Conservation (phyloP, 2,113 vertebrate species). For the Coptodon bakossiorum region DNA sequence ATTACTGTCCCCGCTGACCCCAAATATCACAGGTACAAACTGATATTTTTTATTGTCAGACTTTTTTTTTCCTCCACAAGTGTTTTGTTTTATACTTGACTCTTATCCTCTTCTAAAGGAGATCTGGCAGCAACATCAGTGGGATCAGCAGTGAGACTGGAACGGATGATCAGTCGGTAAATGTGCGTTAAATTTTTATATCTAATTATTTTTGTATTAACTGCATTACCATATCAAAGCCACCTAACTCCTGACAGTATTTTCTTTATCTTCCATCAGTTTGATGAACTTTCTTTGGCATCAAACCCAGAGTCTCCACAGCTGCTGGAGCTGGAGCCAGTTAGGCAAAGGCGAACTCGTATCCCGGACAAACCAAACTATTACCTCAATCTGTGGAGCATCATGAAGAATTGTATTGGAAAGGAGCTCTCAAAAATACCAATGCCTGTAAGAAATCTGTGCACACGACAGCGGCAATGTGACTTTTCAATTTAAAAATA, state of each 20-base stretch:
- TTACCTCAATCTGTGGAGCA: slow-evolving; percentile 94
- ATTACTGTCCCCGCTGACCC: slow-evolving; percentile 84
- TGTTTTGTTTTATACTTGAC: neutral
- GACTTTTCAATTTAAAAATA: neutral
- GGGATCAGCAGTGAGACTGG: slow-evolving; percentile 88
- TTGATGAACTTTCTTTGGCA: slow-evolving; percentile 79
- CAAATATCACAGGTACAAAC: slow-evolving; percentile 84
- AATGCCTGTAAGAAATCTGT: slow-evolving; percentile 81
- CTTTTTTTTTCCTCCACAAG: neutral
- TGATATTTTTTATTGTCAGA: neutral
- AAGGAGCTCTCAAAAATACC: slow-evolving; percentile 96
- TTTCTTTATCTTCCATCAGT: slow-evolving; percentile 56
- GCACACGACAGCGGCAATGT: neutral
- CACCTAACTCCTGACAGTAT: neutral
- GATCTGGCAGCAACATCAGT: slow-evolving; percentile 92
- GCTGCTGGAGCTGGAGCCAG: slow-evolving; percentile 59
- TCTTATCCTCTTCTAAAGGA: slow-evolving; percentile 59
- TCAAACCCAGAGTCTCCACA: slow-evolving; percentile 73
- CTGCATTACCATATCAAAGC: neutral
- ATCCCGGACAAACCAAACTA: slow-evolving; percentile 95
- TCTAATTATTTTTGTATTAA: neutral
- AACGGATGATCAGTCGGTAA: slow-evolving; percentile 87
- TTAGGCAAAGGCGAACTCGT: slow-evolving; percentile 80
- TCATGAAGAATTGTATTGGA: slow-evolving; percentile 97
- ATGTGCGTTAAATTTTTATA: neutral